phyloP scores from a whole-genome alignment of 2,888 invertebrate genomes.

The Dryobota labecula region DNA sequence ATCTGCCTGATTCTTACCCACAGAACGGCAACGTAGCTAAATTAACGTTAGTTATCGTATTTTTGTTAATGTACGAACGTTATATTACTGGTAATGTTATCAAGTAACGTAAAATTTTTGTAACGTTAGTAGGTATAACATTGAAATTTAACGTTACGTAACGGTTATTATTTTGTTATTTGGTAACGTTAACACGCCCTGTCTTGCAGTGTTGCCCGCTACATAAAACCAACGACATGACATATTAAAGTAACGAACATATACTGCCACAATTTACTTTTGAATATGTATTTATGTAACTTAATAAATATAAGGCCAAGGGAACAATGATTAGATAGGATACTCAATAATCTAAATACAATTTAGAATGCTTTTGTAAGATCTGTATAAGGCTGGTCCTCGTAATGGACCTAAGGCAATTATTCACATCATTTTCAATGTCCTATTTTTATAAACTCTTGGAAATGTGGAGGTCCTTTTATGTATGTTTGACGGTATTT shows the following conservation, averaged over 20 bases:
- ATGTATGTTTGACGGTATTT: not conserved
- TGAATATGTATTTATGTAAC: constrained; percentile 58
- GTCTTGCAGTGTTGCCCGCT: constrained; percentile 41
- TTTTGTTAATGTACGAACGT: no score
- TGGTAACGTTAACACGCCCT: no score
- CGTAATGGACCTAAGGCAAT: not conserved
- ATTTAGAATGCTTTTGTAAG: constrained; percentile 43
- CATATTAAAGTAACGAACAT: constrained; percentile 54
- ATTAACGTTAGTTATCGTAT: no score
- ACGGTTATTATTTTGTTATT: no score
- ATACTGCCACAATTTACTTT: constrained; percentile 79
- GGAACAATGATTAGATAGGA: constrained; percentile 76
- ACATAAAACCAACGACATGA: constrained; percentile 39
- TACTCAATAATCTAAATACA: constrained; percentile 51
- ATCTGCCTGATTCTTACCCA: no score
- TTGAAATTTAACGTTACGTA: no score
- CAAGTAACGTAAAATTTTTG: no score
- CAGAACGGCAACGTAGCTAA: no score
- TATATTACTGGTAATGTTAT: no score
- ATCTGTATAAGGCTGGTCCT: constrained; percentile 37
- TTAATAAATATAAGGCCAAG: constrained; percentile 71
- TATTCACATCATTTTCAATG: not conserved
- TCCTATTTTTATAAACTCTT: not conserved
- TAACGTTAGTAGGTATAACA: no score
- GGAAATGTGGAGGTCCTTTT: not conserved